Evolutionary conservation across 2,113 vertebrate genomes (phyloP).

Genomic region (Aspiorhynchus laticeps): DNA sequence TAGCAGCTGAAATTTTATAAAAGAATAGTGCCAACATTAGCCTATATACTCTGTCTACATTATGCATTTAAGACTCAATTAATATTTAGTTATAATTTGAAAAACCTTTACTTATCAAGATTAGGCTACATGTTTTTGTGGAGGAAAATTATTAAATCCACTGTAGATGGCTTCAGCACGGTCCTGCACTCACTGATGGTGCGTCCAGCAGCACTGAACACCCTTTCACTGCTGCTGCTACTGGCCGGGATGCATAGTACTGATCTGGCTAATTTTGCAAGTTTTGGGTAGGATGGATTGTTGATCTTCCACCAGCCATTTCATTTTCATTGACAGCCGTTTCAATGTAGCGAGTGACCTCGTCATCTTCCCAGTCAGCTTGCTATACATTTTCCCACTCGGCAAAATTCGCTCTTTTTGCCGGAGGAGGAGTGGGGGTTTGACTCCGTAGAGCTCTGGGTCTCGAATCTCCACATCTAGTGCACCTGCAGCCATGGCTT

Average conservation of each 20-base stretch:
- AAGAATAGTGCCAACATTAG: not conserved
- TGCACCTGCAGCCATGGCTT: not conserved
- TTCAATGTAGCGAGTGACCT: not conserved
- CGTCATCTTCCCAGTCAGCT: not conserved
- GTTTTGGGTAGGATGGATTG: constrained; percentile 1
- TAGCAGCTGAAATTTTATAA: too few relatives aligned
- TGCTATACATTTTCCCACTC: not conserved
- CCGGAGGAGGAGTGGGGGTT: too few relatives aligned
- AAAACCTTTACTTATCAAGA: not conserved
- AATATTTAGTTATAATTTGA: constrained; percentile 6
- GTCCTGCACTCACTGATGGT: not conserved
- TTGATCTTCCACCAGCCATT: not conserved
- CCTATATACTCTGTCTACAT: not conserved
- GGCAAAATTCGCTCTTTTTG: not conserved
- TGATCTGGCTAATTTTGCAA: not conserved
- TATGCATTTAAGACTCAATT: constrained; percentile 1
- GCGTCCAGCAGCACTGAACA: not conserved
- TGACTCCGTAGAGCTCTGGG: not conserved
- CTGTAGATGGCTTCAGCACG: not conserved
- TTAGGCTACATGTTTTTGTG: not conserved
- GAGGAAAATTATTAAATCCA: not conserved
- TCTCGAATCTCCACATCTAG: not conserved
- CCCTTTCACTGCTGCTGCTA: constrained; percentile 8
- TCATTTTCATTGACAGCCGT: not conserved
- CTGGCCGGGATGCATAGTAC: not conserved